Base-by-base conservation (phyloP, 1,140 invertebrate genomes). In the Anoplolepis gracilipes region DNA sequence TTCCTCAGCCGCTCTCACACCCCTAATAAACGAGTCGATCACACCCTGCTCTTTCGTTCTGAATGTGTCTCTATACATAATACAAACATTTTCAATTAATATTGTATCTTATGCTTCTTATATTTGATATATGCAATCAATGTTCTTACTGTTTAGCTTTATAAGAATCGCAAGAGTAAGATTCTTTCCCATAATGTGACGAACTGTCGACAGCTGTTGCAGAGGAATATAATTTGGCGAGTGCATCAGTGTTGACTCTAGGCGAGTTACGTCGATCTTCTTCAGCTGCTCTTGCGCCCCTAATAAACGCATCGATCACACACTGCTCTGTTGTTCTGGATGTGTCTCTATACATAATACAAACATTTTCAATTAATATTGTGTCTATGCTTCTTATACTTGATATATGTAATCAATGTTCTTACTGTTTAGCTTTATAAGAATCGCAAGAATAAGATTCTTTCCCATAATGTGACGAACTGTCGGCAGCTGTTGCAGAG, bases 91-190 rank as follows among this genome's bases (percentile, higher is more conserved):
- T n/a, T n/a, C n/a, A n/a, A n/a, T n/a, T n/a, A n/a, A n/a, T n/a
- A n/a, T n/a, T n/a, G n/a, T n/a, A n/a, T n/a, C n/a, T n/a, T n/a
- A n/a, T n/a, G n/a, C n/a, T n/a, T n/a, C n/a, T n/a, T n/a, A n/a
- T n/a, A n/a, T n/a, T n/a, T n/a, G n/a, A n/a, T n/a, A n/a, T n/a
- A n/a, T n/a, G n/a, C n/a, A n/a, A n/a, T n/a, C n/a, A n/a, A n/a
- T n/a, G n/a, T n/a, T n/a, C n/a, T n/a, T 90, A 94, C 94, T 93
- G 93, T 73, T 92, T 91, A 49, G 89, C 85, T 88, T 92, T 93
- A 53, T 91, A 94, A 11, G 85, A 87, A 57, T 94, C 91, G 85
- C 93, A 93, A 1, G 87, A 84, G 59, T 93, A 93, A 33, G 86
- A 62, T 16, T 91, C 90, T 76, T 89, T 87, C 36, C 64, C 85